These are phyloP conservation scores for Dryocosmus kuriphilus DNA, from an alignment of 2,888 invertebrate genomes.

Conservation along the genomic window DNA sequence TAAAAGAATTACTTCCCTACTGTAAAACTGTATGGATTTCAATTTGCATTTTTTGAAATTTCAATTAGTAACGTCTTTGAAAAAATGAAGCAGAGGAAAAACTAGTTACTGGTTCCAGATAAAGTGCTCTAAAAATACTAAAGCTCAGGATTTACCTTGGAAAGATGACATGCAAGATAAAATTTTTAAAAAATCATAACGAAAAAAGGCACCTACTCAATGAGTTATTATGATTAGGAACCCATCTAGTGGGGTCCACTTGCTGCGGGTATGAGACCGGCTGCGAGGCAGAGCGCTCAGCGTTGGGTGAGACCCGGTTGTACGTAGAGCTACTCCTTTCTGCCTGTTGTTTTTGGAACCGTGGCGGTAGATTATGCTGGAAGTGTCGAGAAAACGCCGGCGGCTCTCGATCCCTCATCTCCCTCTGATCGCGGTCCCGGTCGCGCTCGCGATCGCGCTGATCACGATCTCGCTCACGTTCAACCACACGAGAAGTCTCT, in stretches of 20 bases:
- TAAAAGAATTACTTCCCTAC: too few species aligned
- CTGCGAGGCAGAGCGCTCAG: slow-evolving; percentile 69
- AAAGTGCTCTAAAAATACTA: too few species aligned
- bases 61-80: too few species aligned
- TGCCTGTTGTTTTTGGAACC: slow-evolving; percentile 89
- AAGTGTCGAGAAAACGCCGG: slow-evolving; percentile 86
- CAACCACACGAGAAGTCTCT: slow-evolving; percentile 44
- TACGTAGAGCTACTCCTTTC: slow-evolving; percentile 73
- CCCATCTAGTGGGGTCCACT: slow-evolving; percentile 74
- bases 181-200: slow-evolving; percentile 33
- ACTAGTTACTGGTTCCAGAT: too few species aligned
- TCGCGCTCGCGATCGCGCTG: slow-evolving; percentile 74
- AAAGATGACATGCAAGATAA: not conserved
- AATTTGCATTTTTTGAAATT: too few species aligned
- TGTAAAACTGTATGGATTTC: too few species aligned
- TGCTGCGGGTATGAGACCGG: slow-evolving; percentile 71
- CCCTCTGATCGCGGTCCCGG: slow-evolving; percentile 74
- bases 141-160: not conserved
- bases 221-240: slow-evolving; percentile 69
- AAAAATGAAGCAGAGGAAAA: too few species aligned
- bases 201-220: slow-evolving; percentile 65
- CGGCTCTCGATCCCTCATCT: slow-evolving; percentile 78
- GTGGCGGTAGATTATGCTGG: slow-evolving; percentile 90
- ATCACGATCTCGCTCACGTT: slow-evolving; percentile 62
- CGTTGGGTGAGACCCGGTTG: slow-evolving; percentile 72